Conservation (phyloP, 2,797 vertebrate genomes). For the Xerus rutilus region DNA sequence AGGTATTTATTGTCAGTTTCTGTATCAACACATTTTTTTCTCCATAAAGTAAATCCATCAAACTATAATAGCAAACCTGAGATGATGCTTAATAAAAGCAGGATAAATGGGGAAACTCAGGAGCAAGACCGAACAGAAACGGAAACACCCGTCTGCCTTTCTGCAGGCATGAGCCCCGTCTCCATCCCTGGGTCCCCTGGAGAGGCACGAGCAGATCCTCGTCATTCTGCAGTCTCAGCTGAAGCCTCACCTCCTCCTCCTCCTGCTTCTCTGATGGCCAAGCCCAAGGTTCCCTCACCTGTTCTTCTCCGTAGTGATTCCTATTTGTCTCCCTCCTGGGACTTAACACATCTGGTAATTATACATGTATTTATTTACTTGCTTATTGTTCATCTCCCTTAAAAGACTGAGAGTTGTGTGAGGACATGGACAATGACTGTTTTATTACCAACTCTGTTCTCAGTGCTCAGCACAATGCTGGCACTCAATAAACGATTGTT, state of each 20-base stretch:
- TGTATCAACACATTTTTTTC: neutral
- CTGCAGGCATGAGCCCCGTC: neutral
- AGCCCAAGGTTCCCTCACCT: neutral
- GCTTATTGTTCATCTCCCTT: neutral
- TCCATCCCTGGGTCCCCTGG: neutral
- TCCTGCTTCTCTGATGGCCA: neutral
- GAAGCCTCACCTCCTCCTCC: neutral
- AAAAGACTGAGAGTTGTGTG: neutral
- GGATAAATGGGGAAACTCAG: constrained; percentile 23
- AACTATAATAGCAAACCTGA: neutral
- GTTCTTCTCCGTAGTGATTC: neutral
- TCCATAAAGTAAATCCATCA: constrained; percentile 46
- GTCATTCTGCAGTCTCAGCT: neutral
- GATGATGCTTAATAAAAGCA: constrained; percentile 59
- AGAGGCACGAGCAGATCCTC: neutral
- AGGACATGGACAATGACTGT: neutral
- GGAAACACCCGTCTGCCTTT: neutral
- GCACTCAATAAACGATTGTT: neutral
- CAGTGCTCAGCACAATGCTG: neutral
- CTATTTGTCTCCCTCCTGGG: neutral
- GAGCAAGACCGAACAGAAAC: neutral
- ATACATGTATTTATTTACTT: neutral
- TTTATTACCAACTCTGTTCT: neutral
- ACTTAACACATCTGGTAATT: neutral
- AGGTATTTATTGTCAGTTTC: neutral